Percentiles rank a stretch among this genome's conserved stretches.
phyloP scores from a whole-genome alignment of 1,140 invertebrate species.

The Drosophila sulfurigaster region DNA sequence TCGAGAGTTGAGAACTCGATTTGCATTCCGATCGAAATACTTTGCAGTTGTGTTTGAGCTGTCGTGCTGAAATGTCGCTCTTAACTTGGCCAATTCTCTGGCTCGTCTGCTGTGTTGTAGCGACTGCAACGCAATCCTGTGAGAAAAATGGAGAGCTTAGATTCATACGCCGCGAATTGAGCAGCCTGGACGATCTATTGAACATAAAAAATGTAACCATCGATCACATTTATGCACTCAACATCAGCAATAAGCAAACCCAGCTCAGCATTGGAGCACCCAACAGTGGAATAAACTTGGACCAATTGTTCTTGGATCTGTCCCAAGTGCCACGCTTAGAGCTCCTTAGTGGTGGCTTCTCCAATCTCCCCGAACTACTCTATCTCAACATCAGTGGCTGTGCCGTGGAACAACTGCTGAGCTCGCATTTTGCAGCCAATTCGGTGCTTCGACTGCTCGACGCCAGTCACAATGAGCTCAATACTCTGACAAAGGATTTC shows the following conservation, averaged over 20 bases:
- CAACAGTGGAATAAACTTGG: constrained; percentile 28
- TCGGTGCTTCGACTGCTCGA: constrained; percentile 67
- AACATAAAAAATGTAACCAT: constrained; percentile 15
- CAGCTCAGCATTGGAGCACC: constrained; percentile 42
- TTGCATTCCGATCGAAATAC: constrained; percentile 38
- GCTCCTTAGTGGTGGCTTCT: constrained; percentile 57
- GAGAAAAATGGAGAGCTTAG: constrained; percentile 58
- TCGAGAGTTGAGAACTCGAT: constrained; percentile 20
- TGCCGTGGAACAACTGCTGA: constrained; percentile 40
- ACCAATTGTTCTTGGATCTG: constrained; percentile 49
- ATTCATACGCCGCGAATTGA: constrained; percentile 54
- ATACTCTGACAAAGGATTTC: constrained; percentile 47
- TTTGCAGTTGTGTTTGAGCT: constrained; percentile 52
- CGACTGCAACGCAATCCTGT: constrained; percentile 28
- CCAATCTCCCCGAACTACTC: constrained; percentile 47
- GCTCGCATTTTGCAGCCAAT: constrained; percentile 49
- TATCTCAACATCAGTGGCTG: constrained; percentile 67
- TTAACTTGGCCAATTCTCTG: constrained; percentile 32
- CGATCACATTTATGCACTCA: constrained; percentile 50
- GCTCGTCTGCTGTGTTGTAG: constrained; percentile 20
- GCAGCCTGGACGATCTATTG: constrained; percentile 53
- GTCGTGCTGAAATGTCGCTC: constrained; percentile 58
- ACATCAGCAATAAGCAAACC: constrained; percentile 48
- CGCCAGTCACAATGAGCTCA: constrained; percentile 69
- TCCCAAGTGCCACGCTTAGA: constrained; percentile 47